Base-by-base conservation (phyloP, 2,888 invertebrate species). In the Drosophila barbarae region DNA sequence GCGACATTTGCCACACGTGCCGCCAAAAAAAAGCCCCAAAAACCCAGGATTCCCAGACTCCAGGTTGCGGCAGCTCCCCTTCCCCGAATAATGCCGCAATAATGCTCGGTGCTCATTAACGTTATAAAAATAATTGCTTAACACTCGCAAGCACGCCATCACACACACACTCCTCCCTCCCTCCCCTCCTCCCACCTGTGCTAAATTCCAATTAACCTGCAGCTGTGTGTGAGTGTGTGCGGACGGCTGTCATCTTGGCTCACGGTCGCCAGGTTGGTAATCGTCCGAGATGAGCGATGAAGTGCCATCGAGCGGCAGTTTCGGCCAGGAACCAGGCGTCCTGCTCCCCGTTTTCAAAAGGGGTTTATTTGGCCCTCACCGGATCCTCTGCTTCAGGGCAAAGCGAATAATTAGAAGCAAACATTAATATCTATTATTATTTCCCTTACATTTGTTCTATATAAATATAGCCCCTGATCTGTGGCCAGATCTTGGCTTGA, bases 171-270 rank as follows among this genome's bases (percentile, higher is more conserved):
- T 1, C 21, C 1, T 2, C 30, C 6, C 8, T 1, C 7, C 7
- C 39, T 12, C 18, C 10, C 18, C 59, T 53, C 47, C 44, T 44
- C 50, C 36, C 36, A 41, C 15, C 68, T 84, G 84, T 84, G 71
- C 77, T 77, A 80, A 83, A 84, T 84, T 84, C 85, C 83, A 80
- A 83, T 84, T 83, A 84, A 84, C 85, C 74, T 69, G 67, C 69
- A 47, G 57, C 57, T 50, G 50, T 65, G 54, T 51, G 56, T 35
- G 34, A 49, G 39, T 44, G 36, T 32, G 18, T 55, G 34, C 8
- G 13, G 7, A 10, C 10, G 15, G 28, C 30, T 44, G 60, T 56
- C 64, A 44, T 39, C 44, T 59, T 38, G 44, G 49, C 35, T 61
- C 52, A 68, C 53, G 75, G 77, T n/a, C 54, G 58, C 72, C 77